A percentile compares a stretch with the other conserved stretches of the same genome.
phyloP scores from a whole-genome alignment of 2,888 invertebrate genomes.

The Dynastes hyllus region DNA sequence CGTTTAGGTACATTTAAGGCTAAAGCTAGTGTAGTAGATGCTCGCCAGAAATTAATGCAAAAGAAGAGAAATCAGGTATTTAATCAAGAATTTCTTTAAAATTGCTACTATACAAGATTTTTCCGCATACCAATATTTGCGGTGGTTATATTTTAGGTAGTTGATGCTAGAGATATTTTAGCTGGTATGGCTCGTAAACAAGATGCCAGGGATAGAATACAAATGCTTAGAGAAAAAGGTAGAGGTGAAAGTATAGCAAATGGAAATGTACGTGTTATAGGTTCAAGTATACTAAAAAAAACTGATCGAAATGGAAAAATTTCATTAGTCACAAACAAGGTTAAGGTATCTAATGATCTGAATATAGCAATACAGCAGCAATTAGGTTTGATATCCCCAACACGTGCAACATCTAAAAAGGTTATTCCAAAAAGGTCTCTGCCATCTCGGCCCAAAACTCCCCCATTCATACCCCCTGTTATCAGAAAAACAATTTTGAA shows the following conservation, averaged over 20 bases:
- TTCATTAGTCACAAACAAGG: constrained; percentile 72
- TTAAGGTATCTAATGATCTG: constrained; percentile 63
- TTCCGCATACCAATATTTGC: neutral
- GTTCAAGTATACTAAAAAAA: constrained; percentile 72
- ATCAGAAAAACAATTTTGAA: constrained; percentile 65
- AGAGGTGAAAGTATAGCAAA: constrained; percentile 64
- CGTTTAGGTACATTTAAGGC: constrained; percentile 49
- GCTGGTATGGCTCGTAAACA: constrained; percentile 83
- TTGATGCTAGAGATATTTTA: constrained; percentile 87
- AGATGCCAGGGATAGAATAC: constrained; percentile 83
- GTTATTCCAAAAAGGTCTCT: constrained; percentile 52
- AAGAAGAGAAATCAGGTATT: constrained; percentile 82
- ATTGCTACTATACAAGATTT: neutral
- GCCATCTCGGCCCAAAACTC: constrained; percentile 48
- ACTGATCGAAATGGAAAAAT: constrained; percentile 74
- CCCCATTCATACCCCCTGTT: constrained; percentile 53
- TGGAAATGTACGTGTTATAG: constrained; percentile 68
- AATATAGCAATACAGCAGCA: constrained; percentile 68
- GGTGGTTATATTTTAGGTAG: constrained; percentile 56
- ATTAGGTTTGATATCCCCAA: constrained; percentile 63
- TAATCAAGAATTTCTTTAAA: neutral
- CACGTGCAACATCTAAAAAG: constrained; percentile 55
- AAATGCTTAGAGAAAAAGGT: constrained; percentile 76
- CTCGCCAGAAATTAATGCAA: constrained; percentile 84
- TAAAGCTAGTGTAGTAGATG: constrained; percentile 73